These are phyloP conservation scores for Pediacus dermestoides DNA, from an alignment of 2,888 invertebrate species.

Conservation along the genomic window DNA sequence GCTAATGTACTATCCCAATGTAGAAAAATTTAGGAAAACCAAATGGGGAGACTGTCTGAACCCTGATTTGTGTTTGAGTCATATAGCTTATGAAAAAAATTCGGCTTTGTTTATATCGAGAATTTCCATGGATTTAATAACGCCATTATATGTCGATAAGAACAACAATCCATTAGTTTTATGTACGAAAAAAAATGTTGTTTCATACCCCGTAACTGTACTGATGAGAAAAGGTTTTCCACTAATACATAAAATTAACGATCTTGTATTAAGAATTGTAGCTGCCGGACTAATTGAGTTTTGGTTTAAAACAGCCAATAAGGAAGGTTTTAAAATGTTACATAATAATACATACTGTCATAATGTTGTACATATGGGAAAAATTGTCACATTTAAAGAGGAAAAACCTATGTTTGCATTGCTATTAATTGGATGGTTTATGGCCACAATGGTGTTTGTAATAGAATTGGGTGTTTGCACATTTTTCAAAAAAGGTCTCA, in stretches of 20 bases:
- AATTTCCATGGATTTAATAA: not conserved
- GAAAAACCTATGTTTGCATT: not conserved
- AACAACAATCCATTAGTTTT: slow-evolving; percentile 1
- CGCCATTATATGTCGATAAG: not conserved
- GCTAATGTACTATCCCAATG: not conserved
- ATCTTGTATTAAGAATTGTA: slow-evolving; percentile 4
- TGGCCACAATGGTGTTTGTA: not conserved
- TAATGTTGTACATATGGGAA: not conserved
- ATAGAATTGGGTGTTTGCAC: not conserved
- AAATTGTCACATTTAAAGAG: not conserved
- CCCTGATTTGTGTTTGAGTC: not conserved
- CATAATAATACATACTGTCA: no score
- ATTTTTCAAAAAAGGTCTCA: not conserved
- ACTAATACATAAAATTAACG: slow-evolving; percentile 7
- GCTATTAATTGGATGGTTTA: not conserved
- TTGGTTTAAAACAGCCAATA: slow-evolving; percentile 6
- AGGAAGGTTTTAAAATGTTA: no score
- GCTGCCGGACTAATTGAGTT: slow-evolving; percentile 8
- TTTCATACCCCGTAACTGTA: slow-evolving; percentile 11
- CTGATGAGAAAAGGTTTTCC: slow-evolving; percentile 13
- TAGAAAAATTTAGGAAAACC: not conserved
- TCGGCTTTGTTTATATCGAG: not conserved
- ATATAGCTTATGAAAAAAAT: not conserved
- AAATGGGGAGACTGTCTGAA: not conserved
- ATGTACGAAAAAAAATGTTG: slow-evolving; percentile 9